Conservation (phyloP, 2,888 invertebrate species). For the Zootermopsis nevadensis region DNA sequence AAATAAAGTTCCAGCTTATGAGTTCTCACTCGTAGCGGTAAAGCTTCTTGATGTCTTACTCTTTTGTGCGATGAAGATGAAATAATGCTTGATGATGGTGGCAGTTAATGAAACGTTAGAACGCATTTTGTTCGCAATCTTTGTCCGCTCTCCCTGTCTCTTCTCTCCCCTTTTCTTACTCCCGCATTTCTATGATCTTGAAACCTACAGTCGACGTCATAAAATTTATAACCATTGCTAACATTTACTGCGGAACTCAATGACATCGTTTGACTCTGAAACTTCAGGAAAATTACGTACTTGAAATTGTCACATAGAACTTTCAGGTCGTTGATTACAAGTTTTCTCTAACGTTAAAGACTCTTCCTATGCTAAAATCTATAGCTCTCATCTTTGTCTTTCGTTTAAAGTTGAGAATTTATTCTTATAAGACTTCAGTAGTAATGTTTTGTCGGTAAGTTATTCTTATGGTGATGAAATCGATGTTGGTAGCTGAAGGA, state of each 20-base stretch:
- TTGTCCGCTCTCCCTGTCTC: conserved; percentile 18
- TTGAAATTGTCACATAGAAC: conserved; percentile 32
- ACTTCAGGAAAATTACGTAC: conserved; percentile 32
- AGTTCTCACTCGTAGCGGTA: not conserved
- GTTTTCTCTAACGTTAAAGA: conserved; percentile 22
- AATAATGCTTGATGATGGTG: conserved; percentile 46
- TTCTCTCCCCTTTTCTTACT: not conserved
- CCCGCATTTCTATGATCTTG: conserved; percentile 19
- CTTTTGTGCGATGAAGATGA: conserved; percentile 40
- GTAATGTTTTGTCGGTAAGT: conserved; percentile 17
- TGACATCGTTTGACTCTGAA: conserved; percentile 31
- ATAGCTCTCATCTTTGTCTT: conserved; percentile 24
- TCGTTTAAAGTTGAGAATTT: conserved; percentile 12
- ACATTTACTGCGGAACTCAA: conserved; percentile 30
- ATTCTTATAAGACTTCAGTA: conserved; percentile 24
- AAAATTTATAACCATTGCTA: conserved; percentile 36
- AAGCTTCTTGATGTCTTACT: too few species aligned
- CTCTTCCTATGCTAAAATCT: conserved; percentile 30
- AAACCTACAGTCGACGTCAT: conserved; percentile 32
- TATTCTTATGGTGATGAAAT: conserved; percentile 13
- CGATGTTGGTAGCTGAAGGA: conserved; percentile 10
- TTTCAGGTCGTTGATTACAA: conserved; percentile 28
- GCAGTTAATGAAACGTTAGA: conserved; percentile 46
- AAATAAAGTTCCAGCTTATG: conserved; percentile 5
- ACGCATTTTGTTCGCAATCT: conserved; percentile 43